Evolutionary conservation across 2,888 invertebrate genomes (phyloP), one percentile per base, ranked within the genome.

Genomic region (Ypsolopha sequella): DNA sequence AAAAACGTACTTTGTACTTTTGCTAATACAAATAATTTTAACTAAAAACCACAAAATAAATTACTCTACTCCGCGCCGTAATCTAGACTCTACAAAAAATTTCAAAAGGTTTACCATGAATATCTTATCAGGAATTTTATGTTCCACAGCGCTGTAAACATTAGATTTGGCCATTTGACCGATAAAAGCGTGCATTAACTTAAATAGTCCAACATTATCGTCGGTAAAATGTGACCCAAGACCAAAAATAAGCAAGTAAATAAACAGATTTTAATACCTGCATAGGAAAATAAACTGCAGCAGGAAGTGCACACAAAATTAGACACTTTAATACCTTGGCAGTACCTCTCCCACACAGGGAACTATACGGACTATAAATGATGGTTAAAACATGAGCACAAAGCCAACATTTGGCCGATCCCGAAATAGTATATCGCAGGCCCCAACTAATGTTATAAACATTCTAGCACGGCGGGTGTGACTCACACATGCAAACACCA

Each of bases 361-460:
- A 60, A 55, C 62, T 56, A 56, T 54, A 60, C 65, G 59, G 61
- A 60, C 64, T 53, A 61, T 68, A 62, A 65, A 65, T 68, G 67
- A 72, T 71, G 72, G 61, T 63, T 65, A 65, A 64, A 73, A 69
- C 73, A 71, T 68, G 68, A 72, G 68, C 70, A 70, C 69, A 68
- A 70, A 71, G 68, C 71, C 68, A 79, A 76, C 81, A 78, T 77
- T 80, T 78, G 77, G 70, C 63, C 73, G 80, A 62, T 84, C 85
- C 85, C 73, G 77, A 85, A 85, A 85, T 85, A 85, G 84, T 79
- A 68, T 69, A 68, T 56, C 68, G 69, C 75, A 80, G 81, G 78
- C 81, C 79, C 84, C 80, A 76, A 76, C 70, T 73, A 79, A 82
- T 78, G 76, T 79, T 81, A 80, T 84, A 84, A 85, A 85, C 85